Evolutionary conservation across 2,797 vertebrate genomes (phyloP).

Genomic region (Ctenopoma kingsleyae): DNA sequence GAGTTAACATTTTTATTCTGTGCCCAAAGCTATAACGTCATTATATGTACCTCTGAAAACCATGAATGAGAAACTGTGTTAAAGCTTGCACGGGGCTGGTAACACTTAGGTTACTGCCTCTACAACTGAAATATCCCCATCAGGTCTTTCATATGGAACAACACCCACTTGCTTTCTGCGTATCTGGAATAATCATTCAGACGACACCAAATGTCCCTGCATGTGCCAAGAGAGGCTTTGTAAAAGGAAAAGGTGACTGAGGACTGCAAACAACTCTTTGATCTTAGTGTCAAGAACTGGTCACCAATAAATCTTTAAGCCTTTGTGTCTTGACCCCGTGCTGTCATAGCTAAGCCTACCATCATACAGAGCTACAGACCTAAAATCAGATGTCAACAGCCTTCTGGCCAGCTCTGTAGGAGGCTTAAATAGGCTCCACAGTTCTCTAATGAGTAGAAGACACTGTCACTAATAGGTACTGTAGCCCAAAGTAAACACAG

Average conservation of each 20-base stretch:
- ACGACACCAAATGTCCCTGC: slow-evolving; percentile 23
- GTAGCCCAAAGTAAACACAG: slow-evolving; percentile 2
- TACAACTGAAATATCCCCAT: slow-evolving; percentile 24
- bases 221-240: slow-evolving; percentile 16
- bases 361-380: slow-evolving; percentile 29
- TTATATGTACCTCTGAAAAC: slow-evolving; percentile 39
- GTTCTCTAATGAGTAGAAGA: slow-evolving; percentile 7
- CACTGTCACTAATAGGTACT: slow-evolving; percentile 1
- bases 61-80: slow-evolving; percentile 58
- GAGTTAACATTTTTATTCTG: slow-evolving; percentile 42
- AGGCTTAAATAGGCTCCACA: slow-evolving; percentile 9
- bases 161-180: slow-evolving; percentile 34
- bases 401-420: slow-evolving; percentile 14
- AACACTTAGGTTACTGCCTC: slow-evolving; percentile 49
- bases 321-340: slow-evolving; percentile 73
- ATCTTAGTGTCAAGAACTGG: slow-evolving; percentile 67
- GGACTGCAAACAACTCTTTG: slow-evolving; percentile 73
- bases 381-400: slow-evolving; percentile 38
- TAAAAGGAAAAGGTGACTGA: slow-evolving; percentile 49
- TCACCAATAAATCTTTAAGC: slow-evolving; percentile 71
- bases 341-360: slow-evolving; percentile 39
- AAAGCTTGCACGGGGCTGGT: slow-evolving; percentile 33
- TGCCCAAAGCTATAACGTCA: slow-evolving; percentile 54
- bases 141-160: slow-evolving; percentile 35
- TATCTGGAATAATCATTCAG: slow-evolving; percentile 63